Evolutionary conservation across 2,797 vertebrate genomes (phyloP).

Genomic region (Manis pentadactyla): DNA sequence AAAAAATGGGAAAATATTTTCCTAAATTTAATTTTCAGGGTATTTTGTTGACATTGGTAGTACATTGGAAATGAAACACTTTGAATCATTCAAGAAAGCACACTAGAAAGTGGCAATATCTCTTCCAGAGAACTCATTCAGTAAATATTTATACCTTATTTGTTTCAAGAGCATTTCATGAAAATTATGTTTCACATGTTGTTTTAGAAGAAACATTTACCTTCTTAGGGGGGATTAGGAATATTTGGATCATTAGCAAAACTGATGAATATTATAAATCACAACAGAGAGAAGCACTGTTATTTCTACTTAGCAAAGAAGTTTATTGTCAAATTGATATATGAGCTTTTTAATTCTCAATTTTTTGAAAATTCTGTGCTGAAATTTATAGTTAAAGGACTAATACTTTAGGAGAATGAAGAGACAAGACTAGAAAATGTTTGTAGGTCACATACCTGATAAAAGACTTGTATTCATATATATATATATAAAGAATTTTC

Average conservation of each 20-base stretch:
- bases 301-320: neutral
- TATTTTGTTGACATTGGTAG: neutral
- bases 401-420: neutral
- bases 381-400: neutral
- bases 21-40: neutral
- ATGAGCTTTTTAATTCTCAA: neutral
- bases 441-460: neutral
- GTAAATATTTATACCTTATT: neutral
- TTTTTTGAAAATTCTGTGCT: neutral
- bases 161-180: neutral
- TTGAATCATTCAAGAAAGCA: neutral
- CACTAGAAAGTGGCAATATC: neutral
- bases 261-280: neutral
- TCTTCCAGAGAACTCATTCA: neutral
- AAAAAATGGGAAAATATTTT: neutral
- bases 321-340: neutral
- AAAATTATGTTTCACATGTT: neutral
- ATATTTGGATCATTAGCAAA: neutral
- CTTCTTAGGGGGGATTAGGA: neutral
- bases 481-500: neutral
- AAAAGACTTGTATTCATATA: neutral
- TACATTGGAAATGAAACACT: neutral
- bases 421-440: neutral
- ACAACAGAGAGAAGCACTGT: neutral
- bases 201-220: constrained; percentile 22